A percentile compares a stretch with the other conserved stretches of the same genome.
These are phyloP conservation scores for Halichoerus grypus DNA, from an alignment of 2,113 vertebrate genomes.

Conservation along the genomic window DNA sequence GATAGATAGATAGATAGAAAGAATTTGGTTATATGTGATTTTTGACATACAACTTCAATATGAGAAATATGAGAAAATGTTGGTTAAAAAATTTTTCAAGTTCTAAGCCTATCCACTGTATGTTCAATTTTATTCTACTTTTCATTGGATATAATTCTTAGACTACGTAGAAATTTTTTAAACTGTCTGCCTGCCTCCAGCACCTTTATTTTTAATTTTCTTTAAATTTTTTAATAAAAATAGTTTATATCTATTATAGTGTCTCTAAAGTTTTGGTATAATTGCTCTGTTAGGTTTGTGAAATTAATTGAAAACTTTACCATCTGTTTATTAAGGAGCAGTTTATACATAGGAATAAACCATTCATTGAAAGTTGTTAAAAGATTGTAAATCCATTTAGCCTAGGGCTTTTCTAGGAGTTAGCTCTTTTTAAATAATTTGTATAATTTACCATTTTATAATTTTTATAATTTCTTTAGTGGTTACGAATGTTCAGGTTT, in stretches of 20 bases:
- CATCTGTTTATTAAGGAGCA: conserved; percentile 6
- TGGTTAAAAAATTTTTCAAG: not conserved
- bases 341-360: conserved; percentile 21
- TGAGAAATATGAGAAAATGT: not conserved
- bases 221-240: conserved; percentile 56
- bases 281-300: conserved; percentile 15
- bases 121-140: not conserved
- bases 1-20: not conserved
- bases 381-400: not conserved
- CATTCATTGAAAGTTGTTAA: conserved; percentile 24
- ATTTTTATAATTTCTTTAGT: not conserved
- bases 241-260: not conserved
- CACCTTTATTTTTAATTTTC: conserved; percentile 60
- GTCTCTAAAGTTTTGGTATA: conserved; percentile 34
- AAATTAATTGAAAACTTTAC: conserved; percentile 44
- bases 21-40: not conserved
- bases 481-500: conserved; percentile 11
- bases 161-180: not conserved
- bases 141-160: not conserved
- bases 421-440: not conserved
- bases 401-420: not conserved
- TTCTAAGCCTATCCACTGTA: not conserved
- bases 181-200: not conserved
- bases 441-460: not conserved
- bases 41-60: not conserved